Evolutionary conservation across 2,797 vertebrate species (phyloP), one percentile per base, ranked within the genome.

Genomic region (Enteromius radiatus): DNA sequence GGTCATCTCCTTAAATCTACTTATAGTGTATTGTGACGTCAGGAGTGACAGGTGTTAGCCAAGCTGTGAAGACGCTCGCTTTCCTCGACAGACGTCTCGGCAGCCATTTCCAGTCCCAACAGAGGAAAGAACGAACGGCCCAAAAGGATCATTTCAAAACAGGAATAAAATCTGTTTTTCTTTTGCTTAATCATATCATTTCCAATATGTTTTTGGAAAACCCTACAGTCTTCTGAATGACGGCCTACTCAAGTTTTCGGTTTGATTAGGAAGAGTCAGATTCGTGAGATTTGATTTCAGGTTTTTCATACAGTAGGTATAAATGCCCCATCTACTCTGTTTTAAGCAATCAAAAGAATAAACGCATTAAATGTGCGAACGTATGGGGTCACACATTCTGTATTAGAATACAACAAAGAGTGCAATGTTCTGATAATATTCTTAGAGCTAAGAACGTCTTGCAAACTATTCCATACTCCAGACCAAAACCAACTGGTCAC

Each of bases 1-100:
- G 56, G 75, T 36, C 69, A 47, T 68, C 43, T 15, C 71, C 59
- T 21, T 68, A 84, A 80, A 88, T 86, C 78, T 54, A 68, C 63
- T 80, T 76, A 73, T 12, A 33, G 17, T 0, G 10, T 10, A 76
- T 9, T n/a, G 41, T 77, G 75, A 47, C 19, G 38, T 63, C 38
- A 43, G 15, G 59, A 63, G 23, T 56, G 74, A 33, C 41, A 23
- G 75, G 59, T 77, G 41, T 23, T 33, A 21, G 26, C 11, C 1
- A 47, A 11, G 7, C 23, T 17, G 4, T 47, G 15, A 43, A 19
- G 68, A 28, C 23, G 3, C 5, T 5, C n/a, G 17, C 2, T 65
- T 19, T 36, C 11, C 11, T 59, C 10, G 4, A 59, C 56, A 23
- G 23, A 59, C 56, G n/a, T 5, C 38, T 43, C n/a, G 14, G 12